Evolutionary conservation across 2,797 vertebrate species (phyloP), one percentile per base, ranked within the genome.

Genomic region (Chrysolophus pictus): DNA sequence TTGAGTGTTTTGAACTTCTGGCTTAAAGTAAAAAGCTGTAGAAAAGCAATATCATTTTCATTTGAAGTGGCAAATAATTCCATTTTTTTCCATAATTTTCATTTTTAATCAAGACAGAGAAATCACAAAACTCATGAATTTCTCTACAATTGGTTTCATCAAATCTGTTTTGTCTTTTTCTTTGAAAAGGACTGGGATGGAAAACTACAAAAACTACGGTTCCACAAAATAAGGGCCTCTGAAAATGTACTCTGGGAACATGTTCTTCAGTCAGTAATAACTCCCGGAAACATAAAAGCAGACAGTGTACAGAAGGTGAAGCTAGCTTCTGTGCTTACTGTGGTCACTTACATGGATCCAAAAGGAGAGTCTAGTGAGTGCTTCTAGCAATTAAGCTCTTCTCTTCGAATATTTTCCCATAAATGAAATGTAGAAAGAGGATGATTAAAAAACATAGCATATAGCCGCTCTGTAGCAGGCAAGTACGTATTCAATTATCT

Each of bases 371-470:
- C 69, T 59, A 59, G 5, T 58, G 78, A 96, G 73, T 88, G 46
- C 79, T 91, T 88, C 73, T 86, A 47, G 70, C 56, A 88, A 84
- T 88, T 84, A 84, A 44, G 31, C 35, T 67, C 42, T 84, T 63
- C 67, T 56, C 18, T 47, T 80, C 29, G 63, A 58, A 33, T 9
- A 35, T 85, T 78, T 82, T 75, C 51, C 11, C 7, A 1, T n/a
- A 44, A 92, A 84, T 59, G 26, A 84, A 76, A 46, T 1, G 0
- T 28, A 75, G 59, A 78, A 73, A n/a, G 26, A 87, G 16, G 18
- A 26, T 65, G 39, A n/a, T 88, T 76, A 37, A 46, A 76, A 78
- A 79, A 6, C 16, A 28, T 14, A 44, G 3, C 3, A 2, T 69
- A 22, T 23, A 56, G 16, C 42, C 90, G 21, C 17, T 26, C 29